Base-by-base conservation (phyloP, 2,797 vertebrate species). In the Crax fasciolata region DNA sequence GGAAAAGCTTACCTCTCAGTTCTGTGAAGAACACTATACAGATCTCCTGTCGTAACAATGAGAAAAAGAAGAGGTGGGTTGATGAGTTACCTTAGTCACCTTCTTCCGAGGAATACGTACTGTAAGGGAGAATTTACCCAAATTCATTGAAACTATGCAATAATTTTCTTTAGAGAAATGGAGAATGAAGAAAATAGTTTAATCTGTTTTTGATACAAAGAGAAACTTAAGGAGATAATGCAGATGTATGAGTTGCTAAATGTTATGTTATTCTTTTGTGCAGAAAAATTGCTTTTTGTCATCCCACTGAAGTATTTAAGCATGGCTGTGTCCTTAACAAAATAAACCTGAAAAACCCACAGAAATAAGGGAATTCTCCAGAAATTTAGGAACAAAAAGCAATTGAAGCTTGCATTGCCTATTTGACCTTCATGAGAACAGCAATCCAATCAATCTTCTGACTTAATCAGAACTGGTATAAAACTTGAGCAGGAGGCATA, bases 401-500 rank as follows among this genome's bases (percentile, higher is more conserved):
- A 74, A 15, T 65, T 67, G 44, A 79, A 84, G 52, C 86, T 92
- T 84, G 48, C 32, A 32, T 91, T 3, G 11, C 35, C 57, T 88
- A 14, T 86, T 91, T 91, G 89, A 94, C 92, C 94, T 96, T 95
- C 25, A 1, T 73, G 49, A 71, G 74, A 94, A 61, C 30, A 91
- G 43, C 48, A 86, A 44, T 75, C 30, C 71, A 70, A 76, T 96
- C 67, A 91, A 39, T 93, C 91, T 95, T 81, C 30, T n/a, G 62
- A 71, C 61, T 90, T 90, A 80, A 94, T 71, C 71, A 88, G 66
- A 92, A 82, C 25, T 62, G 49, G 12, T 72, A 87, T 91, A 92
- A 96, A 90, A 85, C 39, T 86, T 86, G 57, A 95, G 27, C 41
- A 90, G 70, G 41, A 75, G 58, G 65, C 46, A 80, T 95, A 95